Percentiles rank a stretch among this genome's conserved stretches.
Evolutionary conservation across 2,888 invertebrate species (phyloP).

Genomic region (Drosophila kokeensis): DNA sequence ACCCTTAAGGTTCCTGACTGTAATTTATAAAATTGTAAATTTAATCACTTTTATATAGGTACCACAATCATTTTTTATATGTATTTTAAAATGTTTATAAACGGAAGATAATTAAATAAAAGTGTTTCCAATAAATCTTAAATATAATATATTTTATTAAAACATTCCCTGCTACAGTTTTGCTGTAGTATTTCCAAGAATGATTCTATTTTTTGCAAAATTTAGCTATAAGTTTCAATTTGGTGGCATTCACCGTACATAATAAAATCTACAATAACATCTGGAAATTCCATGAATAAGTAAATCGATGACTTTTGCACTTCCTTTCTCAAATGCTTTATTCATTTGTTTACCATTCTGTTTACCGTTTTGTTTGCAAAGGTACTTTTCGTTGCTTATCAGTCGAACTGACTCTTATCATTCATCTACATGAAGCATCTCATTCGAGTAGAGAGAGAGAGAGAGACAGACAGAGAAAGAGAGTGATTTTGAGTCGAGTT

Average conservation of each 20-base stretch:
- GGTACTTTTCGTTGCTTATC: slow-evolving; percentile 52
- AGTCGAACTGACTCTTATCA: slow-evolving; percentile 54
- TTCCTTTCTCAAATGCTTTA: slow-evolving; percentile 44
- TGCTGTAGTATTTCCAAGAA: not conserved
- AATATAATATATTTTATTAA: not conserved
- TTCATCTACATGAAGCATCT: slow-evolving; percentile 12
- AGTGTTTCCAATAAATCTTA: not conserved
- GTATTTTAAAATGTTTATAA: not conserved
- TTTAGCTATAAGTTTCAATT: not conserved
- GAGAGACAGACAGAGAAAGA: slow-evolving; percentile 7
- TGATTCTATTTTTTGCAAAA: not conserved
- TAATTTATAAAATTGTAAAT: not conserved
- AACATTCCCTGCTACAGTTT: too few relatives aligned
- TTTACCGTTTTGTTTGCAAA: slow-evolving; percentile 42
- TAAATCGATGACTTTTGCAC: slow-evolving; percentile 36
- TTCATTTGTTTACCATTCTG: slow-evolving; percentile 47
- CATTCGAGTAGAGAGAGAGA: slow-evolving; percentile 1
- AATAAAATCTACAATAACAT: slow-evolving; percentile 21
- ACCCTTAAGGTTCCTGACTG: not conserved
- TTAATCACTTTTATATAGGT: not conserved
- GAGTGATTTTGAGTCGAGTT: slow-evolving; percentile 13
- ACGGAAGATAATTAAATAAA: not conserved
- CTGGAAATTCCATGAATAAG: slow-evolving; percentile 26
- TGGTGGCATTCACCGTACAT: not conserved
- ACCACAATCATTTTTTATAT: not conserved